Conservation (phyloP, 2,113 vertebrate genomes). For the Protomyctophum bolini region DNA sequence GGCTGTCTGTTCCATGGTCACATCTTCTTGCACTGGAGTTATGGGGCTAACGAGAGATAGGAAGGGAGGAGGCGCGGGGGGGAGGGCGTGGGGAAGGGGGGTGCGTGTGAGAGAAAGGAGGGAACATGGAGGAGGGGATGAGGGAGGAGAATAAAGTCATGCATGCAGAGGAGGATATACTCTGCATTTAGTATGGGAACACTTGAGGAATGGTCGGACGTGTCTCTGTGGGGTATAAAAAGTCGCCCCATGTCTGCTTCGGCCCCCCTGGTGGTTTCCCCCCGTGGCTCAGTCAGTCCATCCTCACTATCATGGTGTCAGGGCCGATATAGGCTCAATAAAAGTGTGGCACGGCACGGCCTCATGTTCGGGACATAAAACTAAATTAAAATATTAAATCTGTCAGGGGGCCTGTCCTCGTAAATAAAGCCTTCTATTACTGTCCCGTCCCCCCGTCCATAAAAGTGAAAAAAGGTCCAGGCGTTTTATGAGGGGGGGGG, state of each 20-base stretch:
- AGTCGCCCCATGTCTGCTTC: constrained; percentile 37
- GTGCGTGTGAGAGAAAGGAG: no score
- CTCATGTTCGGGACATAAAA: constrained; percentile 78
- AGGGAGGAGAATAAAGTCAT: no score
- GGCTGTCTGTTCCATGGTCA: constrained; percentile 68
- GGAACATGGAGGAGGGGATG: no score
- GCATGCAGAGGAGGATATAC: constrained; percentile 33
- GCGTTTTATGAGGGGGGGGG: constrained; percentile 68
- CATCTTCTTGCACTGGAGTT: constrained; percentile 60
- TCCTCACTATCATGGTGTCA: constrained; percentile 35
- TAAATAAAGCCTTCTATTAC: constrained; percentile 81
- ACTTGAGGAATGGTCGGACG: constrained; percentile 50
- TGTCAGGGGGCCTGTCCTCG: constrained; percentile 74
- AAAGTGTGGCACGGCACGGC: constrained; percentile 65
- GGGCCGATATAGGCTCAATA: constrained; percentile 69
- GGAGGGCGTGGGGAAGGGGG: no score
- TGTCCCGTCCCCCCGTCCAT: constrained; percentile 54
- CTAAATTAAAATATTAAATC: constrained; percentile 86
- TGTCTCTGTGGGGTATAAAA: constrained; percentile 51
- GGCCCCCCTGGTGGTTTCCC: constrained; percentile 41
- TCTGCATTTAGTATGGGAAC: constrained; percentile 55
- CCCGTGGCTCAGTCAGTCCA: constrained; percentile 27
- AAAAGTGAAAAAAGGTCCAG: constrained; percentile 74
- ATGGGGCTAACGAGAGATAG: constrained; percentile 33
- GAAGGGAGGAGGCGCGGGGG: constrained; percentile 26